Evolutionary conservation across 2,888 invertebrate species (phyloP).

Genomic region (Drosophila glabriapex): DNA sequence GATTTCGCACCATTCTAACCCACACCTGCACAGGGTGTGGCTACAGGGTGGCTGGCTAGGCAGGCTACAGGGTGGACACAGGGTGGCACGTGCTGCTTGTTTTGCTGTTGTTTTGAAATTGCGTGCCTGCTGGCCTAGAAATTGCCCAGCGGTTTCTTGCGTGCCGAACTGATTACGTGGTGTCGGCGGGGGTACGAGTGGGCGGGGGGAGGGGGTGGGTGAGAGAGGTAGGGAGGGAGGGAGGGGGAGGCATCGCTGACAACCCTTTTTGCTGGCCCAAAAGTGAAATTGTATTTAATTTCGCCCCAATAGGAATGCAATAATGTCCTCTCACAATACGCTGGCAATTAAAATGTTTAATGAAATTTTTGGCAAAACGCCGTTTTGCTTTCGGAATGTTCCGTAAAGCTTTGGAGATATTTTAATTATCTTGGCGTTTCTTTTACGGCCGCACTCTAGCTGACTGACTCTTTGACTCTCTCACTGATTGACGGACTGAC

Average conservation of each 20-base stretch:
- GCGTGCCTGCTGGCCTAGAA: constrained; percentile 66
- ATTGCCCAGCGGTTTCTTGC: constrained; percentile 43
- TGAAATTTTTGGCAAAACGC: constrained; percentile 73
- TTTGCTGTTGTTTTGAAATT: constrained; percentile 81
- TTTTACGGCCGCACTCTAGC: constrained; percentile 46
- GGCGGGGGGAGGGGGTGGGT: too few species aligned
- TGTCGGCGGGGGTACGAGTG: background rate
- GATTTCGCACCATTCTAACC: constrained; percentile 61
- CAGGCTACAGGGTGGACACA: constrained; percentile 4
- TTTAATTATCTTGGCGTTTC: constrained; percentile 73
- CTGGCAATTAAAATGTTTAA: constrained; percentile 80
- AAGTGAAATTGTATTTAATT: constrained; percentile 74
- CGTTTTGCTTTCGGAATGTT: constrained; percentile 57
- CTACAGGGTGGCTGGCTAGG: constrained; percentile 31
- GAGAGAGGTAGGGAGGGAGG: background rate
- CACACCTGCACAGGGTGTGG: constrained; percentile 40
- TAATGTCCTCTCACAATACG: constrained; percentile 66
- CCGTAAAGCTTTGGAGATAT: constrained; percentile 61
- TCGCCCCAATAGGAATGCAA: constrained; percentile 69
- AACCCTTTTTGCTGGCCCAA: constrained; percentile 50
- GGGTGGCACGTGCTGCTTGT: constrained; percentile 71
- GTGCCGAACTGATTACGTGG: constrained; percentile 67
- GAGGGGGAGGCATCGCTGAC: background rate
- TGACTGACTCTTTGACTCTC: background rate
- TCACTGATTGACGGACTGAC: background rate